Base-by-base conservation (phyloP, 1,140 invertebrate species). In the Cotesia vestalis region DNA sequence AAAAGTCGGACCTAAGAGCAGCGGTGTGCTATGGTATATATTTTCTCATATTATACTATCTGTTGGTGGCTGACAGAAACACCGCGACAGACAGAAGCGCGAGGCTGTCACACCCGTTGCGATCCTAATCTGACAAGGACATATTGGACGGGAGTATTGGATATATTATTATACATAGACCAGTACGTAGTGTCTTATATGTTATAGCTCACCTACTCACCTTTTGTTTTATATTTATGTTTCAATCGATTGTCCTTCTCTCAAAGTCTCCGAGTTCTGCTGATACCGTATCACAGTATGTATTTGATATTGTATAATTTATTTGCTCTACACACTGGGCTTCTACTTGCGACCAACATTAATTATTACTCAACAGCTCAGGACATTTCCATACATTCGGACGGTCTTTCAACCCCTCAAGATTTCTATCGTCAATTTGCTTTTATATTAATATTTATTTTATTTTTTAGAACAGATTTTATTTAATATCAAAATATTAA, bases 121-220 rank as follows among this genome's bases (percentile, higher is more conserved):
- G 57, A 59, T 59, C 57, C 57, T 59, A 59, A 59, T 59, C 57
- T 59, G 57, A 59, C 57, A 59, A 59, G 57, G 57, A 59, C 57
- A 59, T 59, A 59, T 59, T 59, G 57, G 2, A 59, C 57, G 57
- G 57, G 17, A 9, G 57, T 59, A 59, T 11, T 14, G 8, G 17
- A 11, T 17, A 46, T 6, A 46, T 11, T 46, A 59, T 17, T 17
- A 59, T 59, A 17, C 9, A 14, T 27, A 59, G 27, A 27, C 27
- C 27, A 27, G 27, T 27, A 27, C 3, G 27, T 27, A 27, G 27
- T 27, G 27, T 27, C 27, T 27, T 27, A 27, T 27, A 27, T 27
- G 27, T 59, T 17, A 9, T 46, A 46, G 6, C 40, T 46, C 40
- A 46, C 40, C 40, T 46, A 46, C 40, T 46, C 40, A 6, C 40